Base-by-base conservation (phyloP, 2,888 invertebrate species). In the Mimas tiliae region DNA sequence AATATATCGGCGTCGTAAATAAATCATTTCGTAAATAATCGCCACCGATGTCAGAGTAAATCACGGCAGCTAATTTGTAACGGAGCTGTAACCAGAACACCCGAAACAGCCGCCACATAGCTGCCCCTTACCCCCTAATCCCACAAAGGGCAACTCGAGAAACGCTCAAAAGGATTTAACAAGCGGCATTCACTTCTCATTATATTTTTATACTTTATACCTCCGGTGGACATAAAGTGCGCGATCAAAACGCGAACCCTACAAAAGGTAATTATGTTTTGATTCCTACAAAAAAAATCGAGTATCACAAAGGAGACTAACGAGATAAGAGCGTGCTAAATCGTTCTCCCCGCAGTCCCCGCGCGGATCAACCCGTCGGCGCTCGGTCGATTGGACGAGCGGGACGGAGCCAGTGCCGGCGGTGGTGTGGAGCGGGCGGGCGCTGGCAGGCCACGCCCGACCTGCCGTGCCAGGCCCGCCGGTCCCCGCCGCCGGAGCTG, bases 261-360 rank as follows among this genome's bases (percentile, higher is more conserved):
- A 93, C 93, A 93, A 93, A 93, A 92, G 93, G 93, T 93, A 93
- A 93, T 93, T 93, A 93, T 93, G 93, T 93, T 93, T 93, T 93
- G 93, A 93, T 93, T 93, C 89, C 87, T 90, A 91, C 88, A 89
- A 83, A 91, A 91, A 89, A 90, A 91, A 91, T 89, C 86, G 88
- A 91, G 91, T 86, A 91, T 92, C 93, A 93, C 93, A 93, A 93
- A 93, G 92, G 93, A 90, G 90, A 89, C 93, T 93, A 93, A 93
- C 93, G 93, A 93, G 93, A 93, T 93, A 93, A 93, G 91, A 93
- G 93, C 91, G 93, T 93, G 93, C 93, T 93, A 93, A 93, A 93
- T 93, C 92, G 92, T 82, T 83, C 83, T 83, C 89, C 89, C 89
- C 86, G 79, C 83, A 79, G 80, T 76, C 87, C 90, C 88, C 90